phyloP scores from a whole-genome alignment of 1,140 invertebrate species.

The Brachionus manjavacas region DNA sequence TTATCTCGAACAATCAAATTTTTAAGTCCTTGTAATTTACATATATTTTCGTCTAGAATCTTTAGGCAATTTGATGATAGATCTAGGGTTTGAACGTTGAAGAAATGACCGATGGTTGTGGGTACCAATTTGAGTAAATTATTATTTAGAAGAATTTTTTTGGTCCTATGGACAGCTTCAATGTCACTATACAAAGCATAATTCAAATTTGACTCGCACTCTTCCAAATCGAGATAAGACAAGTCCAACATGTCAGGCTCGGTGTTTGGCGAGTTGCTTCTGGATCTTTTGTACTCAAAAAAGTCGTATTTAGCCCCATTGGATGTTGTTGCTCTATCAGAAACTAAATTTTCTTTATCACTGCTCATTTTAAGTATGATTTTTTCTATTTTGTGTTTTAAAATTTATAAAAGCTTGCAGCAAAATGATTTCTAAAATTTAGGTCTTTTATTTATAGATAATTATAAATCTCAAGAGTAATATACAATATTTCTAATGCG shows the following conservation, averaged over 20 bases:
- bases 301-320: neutral
- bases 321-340: neutral
- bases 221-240: constrained; percentile 27
- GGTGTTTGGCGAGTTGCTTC: constrained; percentile 38
- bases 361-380: neutral
- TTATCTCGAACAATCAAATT: constrained; percentile 83
- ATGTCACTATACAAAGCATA: neutral
- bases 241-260: constrained; percentile 37
- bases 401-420: neutral
- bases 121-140: constrained; percentile 55
- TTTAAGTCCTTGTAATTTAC: constrained; percentile 63
- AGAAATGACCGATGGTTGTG: constrained; percentile 54
- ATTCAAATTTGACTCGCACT: constrained; percentile 32
- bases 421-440: constrained; percentile 27
- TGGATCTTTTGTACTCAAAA: constrained; percentile 29
- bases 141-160: constrained; percentile 51
- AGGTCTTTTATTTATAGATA: constrained; percentile 28
- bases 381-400: neutral
- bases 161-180: constrained; percentile 44
- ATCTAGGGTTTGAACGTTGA: constrained; percentile 66
- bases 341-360: neutral
- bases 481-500: neutral
- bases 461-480: neutral
- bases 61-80: constrained; percentile 79
- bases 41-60: constrained; percentile 64